These are phyloP conservation scores for Gasterosteus nipponicus DNA, from an alignment of 2,113 vertebrate genomes.

Conservation along the genomic window DNA sequence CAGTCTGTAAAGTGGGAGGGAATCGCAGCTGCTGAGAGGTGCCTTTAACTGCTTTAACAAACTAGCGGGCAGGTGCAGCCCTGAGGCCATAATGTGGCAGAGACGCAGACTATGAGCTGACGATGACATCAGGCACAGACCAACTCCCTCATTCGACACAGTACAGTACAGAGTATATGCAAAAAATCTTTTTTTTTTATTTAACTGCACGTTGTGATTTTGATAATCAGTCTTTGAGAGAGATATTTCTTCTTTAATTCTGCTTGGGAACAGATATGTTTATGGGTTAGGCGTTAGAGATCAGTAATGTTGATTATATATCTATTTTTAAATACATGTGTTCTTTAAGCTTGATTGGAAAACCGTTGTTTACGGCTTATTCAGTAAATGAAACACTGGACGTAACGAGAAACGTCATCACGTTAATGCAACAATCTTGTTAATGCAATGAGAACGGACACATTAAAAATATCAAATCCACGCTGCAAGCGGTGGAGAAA, in stretches of 20 bases:
- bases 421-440: neutral
- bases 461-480: neutral
- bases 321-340: neutral
- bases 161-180: neutral
- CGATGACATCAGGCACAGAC: slow-evolving; percentile 27
- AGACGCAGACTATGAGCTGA: slow-evolving; percentile 32
- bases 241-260: neutral
- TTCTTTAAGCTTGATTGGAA: neutral
- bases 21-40: slow-evolving; percentile 5
- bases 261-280: neutral
- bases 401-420: neutral
- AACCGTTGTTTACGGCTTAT: neutral
- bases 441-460: neutral
- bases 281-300: neutral
- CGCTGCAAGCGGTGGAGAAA: neutral
- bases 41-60: slow-evolving; percentile 43
- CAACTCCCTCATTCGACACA: slow-evolving; percentile 8
- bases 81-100: slow-evolving; percentile 39
- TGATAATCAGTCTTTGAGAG: neutral
- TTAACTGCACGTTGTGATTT: neutral
- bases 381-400: neutral
- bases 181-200: neutral
- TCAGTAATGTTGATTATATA: neutral
- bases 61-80: slow-evolving; percentile 49
- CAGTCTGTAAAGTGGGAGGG: neutral